Conservation (phyloP, 2,113 vertebrate genomes). For the Microcebus lehilahytsara region DNA sequence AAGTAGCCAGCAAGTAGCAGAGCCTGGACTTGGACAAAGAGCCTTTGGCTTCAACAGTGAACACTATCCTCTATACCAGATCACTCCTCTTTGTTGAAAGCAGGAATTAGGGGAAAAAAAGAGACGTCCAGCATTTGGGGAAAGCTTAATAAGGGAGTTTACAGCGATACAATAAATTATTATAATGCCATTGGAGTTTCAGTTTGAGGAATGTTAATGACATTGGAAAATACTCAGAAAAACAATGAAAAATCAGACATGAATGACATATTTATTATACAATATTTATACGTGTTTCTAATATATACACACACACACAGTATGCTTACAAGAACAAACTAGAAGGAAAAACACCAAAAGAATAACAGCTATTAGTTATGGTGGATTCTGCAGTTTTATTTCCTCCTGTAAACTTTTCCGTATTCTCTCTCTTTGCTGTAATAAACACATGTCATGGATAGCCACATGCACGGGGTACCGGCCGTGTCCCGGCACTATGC, state of each 20-base stretch:
- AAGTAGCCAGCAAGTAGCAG: background rate
- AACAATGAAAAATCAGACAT: background rate
- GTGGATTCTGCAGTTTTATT: background rate
- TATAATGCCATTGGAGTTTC: background rate
- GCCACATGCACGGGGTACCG: accelerated
- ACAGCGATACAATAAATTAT: background rate
- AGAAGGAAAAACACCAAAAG: background rate
- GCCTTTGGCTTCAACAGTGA: background rate
- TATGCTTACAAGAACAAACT: background rate
- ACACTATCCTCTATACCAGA: background rate
- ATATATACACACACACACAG: no score
- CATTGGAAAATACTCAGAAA: background rate
- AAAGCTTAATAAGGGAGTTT: background rate
- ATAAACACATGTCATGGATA: background rate
- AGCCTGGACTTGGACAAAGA: background rate
- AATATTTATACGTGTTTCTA: background rate
- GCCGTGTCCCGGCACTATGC: background rate
- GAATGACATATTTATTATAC: background rate
- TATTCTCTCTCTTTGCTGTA: background rate
- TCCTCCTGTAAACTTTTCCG: background rate
- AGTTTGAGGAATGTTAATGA: background rate
- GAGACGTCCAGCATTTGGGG: background rate
- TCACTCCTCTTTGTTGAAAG: background rate
- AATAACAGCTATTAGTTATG: background rate
- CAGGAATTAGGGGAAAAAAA: background rate